Conservation (phyloP, 1,140 invertebrate species). For the Drosophila erecta region DNA sequence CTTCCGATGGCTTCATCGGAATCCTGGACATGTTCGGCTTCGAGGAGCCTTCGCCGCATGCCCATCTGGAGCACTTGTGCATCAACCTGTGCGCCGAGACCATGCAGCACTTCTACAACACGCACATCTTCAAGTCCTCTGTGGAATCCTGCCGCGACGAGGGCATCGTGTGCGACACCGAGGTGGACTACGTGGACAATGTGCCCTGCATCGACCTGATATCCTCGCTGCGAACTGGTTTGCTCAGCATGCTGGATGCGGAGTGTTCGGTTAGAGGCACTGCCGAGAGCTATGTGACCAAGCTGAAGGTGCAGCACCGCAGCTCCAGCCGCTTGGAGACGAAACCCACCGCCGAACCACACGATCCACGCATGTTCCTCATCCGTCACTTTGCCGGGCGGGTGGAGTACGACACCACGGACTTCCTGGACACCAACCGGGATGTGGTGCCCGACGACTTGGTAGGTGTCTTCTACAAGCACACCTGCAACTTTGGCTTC, state of each 20-base stretch:
- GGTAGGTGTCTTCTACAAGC: constrained; percentile 96
- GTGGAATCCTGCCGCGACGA: constrained; percentile 97
- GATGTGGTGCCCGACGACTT: constrained; percentile 96
- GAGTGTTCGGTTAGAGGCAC: constrained; percentile 95
- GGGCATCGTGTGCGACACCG: constrained; percentile 95
- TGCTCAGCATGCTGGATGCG: constrained; percentile 96
- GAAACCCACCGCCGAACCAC: constrained; percentile 85
- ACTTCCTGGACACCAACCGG: constrained; percentile 96
- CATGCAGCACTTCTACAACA: constrained; percentile 99
- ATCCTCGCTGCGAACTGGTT: constrained; percentile 95
- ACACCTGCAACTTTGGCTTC: constrained; percentile 97
- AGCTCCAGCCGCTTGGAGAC: constrained; percentile 88
- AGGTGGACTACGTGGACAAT: constrained; percentile 97
- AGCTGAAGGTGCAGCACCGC: constrained; percentile 93
- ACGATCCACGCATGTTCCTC: constrained; percentile 93
- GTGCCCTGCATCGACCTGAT: constrained; percentile 98
- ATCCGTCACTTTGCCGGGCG: constrained; percentile 96
- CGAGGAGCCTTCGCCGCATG: constrained; percentile 93
- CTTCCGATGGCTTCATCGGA: constrained; percentile 95
- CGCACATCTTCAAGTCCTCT: constrained; percentile 97
- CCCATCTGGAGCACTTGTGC: constrained; percentile 96
- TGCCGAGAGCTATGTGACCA: constrained; percentile 94
- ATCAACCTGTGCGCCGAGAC: constrained; percentile 98
- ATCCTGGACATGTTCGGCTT: constrained; percentile 98
- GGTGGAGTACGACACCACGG: constrained; percentile 94